These are phyloP conservation scores for Papilio polyxenes DNA, from an alignment of 1,140 invertebrate species.

Conservation along the genomic window DNA sequence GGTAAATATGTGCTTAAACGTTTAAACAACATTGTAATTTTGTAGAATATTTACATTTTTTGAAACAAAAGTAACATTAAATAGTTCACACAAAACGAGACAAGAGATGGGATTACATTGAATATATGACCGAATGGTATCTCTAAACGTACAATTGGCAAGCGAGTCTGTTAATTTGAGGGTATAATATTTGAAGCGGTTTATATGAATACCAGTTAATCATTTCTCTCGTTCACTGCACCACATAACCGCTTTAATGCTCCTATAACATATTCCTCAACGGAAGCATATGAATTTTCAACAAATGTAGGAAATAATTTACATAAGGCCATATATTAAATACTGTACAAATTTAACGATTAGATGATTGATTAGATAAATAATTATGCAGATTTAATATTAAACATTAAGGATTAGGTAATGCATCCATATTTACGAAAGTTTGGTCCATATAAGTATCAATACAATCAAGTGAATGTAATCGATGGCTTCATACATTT, in stretches of 20 bases:
- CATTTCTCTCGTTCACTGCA: constrained; percentile 46
- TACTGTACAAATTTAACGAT: constrained; percentile 78
- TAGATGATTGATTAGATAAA: constrained; percentile 79
- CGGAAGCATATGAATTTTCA: constrained; percentile 68
- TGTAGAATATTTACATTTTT: constrained; percentile 61
- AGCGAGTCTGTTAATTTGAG: constrained; percentile 34
- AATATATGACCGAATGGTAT: constrained; percentile 64
- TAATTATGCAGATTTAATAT: constrained; percentile 73
- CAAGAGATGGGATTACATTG: constrained; percentile 55
- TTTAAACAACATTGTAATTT: constrained; percentile 56
- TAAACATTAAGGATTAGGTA: constrained; percentile 74
- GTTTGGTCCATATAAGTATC: constrained; percentile 80
- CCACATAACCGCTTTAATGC: constrained; percentile 57
- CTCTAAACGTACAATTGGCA: constrained; percentile 39
- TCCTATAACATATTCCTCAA: constrained; percentile 58
- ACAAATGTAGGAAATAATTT: constrained; percentile 75
- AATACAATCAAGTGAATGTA: constrained; percentile 71
- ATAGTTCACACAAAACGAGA: constrained; percentile 61
- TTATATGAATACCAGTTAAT: constrained; percentile 60
- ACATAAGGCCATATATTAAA: constrained; percentile 79
- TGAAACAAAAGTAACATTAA: background rate
- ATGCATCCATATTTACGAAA: constrained; percentile 76
- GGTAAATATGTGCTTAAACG: constrained; percentile 63
- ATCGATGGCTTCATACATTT: constrained; percentile 57
- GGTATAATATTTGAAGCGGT: constrained; percentile 46